A percentile compares a stretch with the other conserved stretches of the same genome.
Evolutionary conservation across 2,797 vertebrate species (phyloP).

Genomic region (Anomalospiza imberbis): DNA sequence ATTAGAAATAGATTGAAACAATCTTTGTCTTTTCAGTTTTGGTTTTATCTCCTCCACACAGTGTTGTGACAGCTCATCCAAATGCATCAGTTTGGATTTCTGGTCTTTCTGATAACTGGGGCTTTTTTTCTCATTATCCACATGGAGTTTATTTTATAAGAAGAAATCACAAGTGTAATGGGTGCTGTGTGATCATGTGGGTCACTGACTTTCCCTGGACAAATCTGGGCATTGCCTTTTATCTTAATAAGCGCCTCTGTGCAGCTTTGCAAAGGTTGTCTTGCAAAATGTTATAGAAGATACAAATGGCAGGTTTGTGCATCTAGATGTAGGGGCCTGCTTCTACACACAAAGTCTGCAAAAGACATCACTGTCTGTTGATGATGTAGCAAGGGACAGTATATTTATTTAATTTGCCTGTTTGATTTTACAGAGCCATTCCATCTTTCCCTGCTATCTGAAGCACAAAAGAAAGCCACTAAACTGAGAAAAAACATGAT

Average conservation of each 20-base stretch:
- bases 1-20: not conserved
- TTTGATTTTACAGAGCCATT: not conserved
- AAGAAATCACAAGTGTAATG: not conserved
- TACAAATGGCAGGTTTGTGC: not conserved
- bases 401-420: slow-evolving; percentile 22
- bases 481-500: not conserved
- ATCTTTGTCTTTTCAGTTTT: not conserved
- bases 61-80: not conserved
- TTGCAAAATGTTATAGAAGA: slow-evolving; percentile 38
- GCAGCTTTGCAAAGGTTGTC: not conserved
- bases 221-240: slow-evolving; percentile 2
- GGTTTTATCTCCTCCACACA: not conserved
- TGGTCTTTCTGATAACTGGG: not conserved
- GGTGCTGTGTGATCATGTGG: not conserved
- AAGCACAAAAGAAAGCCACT: not conserved
- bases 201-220: not conserved
- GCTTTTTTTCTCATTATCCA: not conserved
- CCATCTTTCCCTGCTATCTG: not conserved
- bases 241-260: not conserved
- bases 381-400: not conserved
- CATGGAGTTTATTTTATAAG: not conserved
- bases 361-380: slow-evolving; percentile 9
- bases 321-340: slow-evolving; percentile 25
- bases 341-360: slow-evolving; percentile 9
- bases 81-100: not conserved